A percentile compares a stretch with the other conserved stretches of the same genome.
Conservation (phyloP, 2,888 invertebrate genomes). For the Orchesella flavescens region DNA sequence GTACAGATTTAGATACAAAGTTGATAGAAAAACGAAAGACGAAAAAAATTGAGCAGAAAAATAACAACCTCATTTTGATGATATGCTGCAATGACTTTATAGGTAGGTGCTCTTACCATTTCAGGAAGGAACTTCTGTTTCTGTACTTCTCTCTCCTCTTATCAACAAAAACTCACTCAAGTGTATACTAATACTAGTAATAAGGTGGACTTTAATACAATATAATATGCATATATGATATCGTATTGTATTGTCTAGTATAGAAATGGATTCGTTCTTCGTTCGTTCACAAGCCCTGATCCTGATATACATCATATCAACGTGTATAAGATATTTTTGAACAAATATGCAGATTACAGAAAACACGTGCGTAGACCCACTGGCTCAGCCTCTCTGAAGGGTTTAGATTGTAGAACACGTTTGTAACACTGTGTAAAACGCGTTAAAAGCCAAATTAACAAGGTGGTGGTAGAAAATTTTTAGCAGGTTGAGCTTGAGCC, state of each 20-base stretch:
- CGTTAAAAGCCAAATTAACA: too few relatives aligned
- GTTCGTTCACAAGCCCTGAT: background rate
- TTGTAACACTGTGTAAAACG: too few relatives aligned
- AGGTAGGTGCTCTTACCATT: slow-evolving; percentile 14
- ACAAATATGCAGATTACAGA: too few relatives aligned
- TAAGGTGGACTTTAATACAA: background rate
- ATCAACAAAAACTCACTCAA: background rate
- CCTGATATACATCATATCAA: background rate
- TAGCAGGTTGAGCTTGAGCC: too few relatives aligned
- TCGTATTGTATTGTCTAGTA: too few relatives aligned
- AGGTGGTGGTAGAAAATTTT: too few relatives aligned
- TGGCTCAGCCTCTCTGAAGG: too few relatives aligned
- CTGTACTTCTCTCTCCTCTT: background rate
- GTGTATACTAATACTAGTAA: too few relatives aligned
- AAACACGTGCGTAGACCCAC: too few relatives aligned
- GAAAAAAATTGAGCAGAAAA: background rate
- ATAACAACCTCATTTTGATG: slow-evolving; percentile 38
- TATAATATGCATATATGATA: background rate
- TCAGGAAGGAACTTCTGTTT: slow-evolving; percentile 45
- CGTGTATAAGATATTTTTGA: too few relatives aligned
- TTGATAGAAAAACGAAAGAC: background rate
- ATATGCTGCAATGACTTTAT: slow-evolving; percentile 47
- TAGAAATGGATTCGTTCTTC: background rate
- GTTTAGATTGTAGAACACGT: too few relatives aligned
- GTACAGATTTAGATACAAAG: background rate